phyloP scores from a whole-genome alignment of 2,113 vertebrate genomes.

The Sinocyclocheilus rhinocerous region DNA sequence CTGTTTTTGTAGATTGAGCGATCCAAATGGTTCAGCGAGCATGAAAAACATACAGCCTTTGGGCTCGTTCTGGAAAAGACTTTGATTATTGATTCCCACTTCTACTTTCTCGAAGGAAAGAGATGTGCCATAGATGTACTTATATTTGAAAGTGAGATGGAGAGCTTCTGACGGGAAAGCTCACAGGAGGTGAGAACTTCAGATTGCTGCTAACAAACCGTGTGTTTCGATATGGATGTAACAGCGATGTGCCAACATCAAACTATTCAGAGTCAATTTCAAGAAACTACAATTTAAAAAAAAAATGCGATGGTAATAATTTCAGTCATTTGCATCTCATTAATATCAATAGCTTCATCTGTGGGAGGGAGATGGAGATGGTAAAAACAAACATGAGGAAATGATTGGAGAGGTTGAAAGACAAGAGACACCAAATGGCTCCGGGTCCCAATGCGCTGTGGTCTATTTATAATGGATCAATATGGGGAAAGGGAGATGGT shows the following conservation, averaged over 20 bases:
- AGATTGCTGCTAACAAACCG: background rate
- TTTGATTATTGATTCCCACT: slow-evolving; percentile 51
- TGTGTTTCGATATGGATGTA: background rate
- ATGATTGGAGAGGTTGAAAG: slow-evolving; percentile 29
- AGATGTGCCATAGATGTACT: slow-evolving; percentile 22
- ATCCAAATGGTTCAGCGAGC: slow-evolving; percentile 24
- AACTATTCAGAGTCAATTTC: slow-evolving; percentile 12
- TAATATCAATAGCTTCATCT: slow-evolving; percentile 40
- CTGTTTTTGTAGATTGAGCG: background rate
- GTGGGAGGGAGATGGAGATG: slow-evolving; percentile 11
- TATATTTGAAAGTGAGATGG: slow-evolving; percentile 9
- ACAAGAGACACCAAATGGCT: slow-evolving; percentile 15
- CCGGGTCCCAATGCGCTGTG: background rate
- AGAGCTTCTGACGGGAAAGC: slow-evolving; percentile 1
- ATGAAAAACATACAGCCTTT: slow-evolving; percentile 13
- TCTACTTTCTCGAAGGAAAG: background rate
- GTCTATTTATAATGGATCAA: slow-evolving; percentile 40
- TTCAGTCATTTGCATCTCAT: slow-evolving; percentile 20
- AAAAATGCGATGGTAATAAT: slow-evolving; percentile 25
- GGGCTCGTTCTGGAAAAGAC: slow-evolving; percentile 25
- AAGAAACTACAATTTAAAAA: background rate
- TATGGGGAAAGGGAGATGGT: slow-evolving; percentile 32
- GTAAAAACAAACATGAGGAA: slow-evolving; percentile 26
- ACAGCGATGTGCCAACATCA: background rate
- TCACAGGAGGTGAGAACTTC: slow-evolving; percentile 2